Base-by-base conservation (phyloP, 2,113 vertebrate genomes). In the Cygnus buccinator region DNA sequence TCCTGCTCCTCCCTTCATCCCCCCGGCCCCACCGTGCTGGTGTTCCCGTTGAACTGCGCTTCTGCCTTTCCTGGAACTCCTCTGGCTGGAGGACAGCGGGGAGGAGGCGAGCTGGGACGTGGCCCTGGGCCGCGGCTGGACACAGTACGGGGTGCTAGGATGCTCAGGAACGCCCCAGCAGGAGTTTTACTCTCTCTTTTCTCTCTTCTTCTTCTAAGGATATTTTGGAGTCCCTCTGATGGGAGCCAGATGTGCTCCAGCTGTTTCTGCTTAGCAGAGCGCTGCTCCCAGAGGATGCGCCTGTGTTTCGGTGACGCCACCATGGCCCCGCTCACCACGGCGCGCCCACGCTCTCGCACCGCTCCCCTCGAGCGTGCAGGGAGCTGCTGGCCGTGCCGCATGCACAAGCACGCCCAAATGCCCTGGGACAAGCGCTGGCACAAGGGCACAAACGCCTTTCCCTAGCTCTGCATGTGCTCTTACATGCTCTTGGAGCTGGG, bases 221-320 rank as follows among this genome's bases (percentile, higher is more conserved):
- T 28, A 31, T 95, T 76, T 67, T 0, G 1, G 95, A 77, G 61
- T 72, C 35, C 33, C 46, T 91, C 71, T 84, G 90, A 91, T 88
- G 91, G 43, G 57, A 92, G 52, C 83, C 95, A 97, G 91, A 94
- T 97, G 93, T 92, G 84, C 41, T 68, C 67, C 96, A 95, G 93
- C 83, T 97, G 95, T 94, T 91, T 89, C 63, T 73, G 58, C 62
- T 81, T 57, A 83, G 37, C 78, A 63, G 74, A 89, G 84, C 2
- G 0, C 76, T 65, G 71, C 46, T 48, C 86, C 15, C 23, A 52
- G 43, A 77, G 68, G 46, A 12, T 5, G 3, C 11, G 11, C 0
- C 2, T 37, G 21, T 37, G 67, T 41, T 62, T 20, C 7, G 81
- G 86, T 75, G 85, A 43, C 6, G 25, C 44, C 10, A 11, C 8